Evolutionary conservation across 2,113 vertebrate species (phyloP).

Genomic region (Menidia beryllina): DNA sequence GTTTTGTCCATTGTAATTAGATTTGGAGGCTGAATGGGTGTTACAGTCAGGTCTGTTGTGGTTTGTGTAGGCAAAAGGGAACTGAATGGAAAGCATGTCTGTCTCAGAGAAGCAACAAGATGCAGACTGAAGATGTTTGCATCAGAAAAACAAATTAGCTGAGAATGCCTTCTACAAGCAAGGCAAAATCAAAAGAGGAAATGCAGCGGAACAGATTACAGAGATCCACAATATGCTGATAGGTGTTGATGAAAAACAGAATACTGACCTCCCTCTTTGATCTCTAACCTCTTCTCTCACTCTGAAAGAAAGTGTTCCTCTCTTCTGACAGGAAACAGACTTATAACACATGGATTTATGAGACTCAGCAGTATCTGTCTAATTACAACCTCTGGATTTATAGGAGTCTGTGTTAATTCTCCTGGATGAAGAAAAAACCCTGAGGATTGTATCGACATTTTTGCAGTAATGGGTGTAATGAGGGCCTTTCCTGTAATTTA

Average conservation of each 20-base stretch:
- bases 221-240: conserved; percentile 15
- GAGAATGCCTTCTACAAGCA: conserved; percentile 18
- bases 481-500: conserved; percentile 48
- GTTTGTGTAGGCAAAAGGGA: conserved; percentile 51
- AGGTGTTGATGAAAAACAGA: conserved; percentile 73
- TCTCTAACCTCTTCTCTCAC: conserved; percentile 51
- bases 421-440: conserved; percentile 31
- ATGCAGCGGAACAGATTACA: not conserved
- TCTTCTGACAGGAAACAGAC: conserved; percentile 63
- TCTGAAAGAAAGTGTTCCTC: conserved; percentile 66
- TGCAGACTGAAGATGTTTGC: conserved; percentile 32
- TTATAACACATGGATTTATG: conserved; percentile 58
- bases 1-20: conserved; percentile 76
- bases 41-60: conserved; percentile 51
- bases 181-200: conserved; percentile 23
- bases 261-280: conserved; percentile 54
- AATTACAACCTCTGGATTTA: conserved; percentile 72
- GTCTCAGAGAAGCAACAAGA: conserved; percentile 36
- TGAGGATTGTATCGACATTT: conserved; percentile 64
- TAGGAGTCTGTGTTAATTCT: conserved; percentile 61
- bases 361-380: conserved; percentile 59
- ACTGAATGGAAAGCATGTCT: conserved; percentile 31
- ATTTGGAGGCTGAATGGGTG: conserved; percentile 67
- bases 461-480: conserved; percentile 38
- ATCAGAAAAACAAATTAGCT: not conserved